Percentiles rank a stretch among this genome's conserved stretches.
Conservation (phyloP, 1,140 invertebrate genomes). For the Dendrolimus kikuchii region DNA sequence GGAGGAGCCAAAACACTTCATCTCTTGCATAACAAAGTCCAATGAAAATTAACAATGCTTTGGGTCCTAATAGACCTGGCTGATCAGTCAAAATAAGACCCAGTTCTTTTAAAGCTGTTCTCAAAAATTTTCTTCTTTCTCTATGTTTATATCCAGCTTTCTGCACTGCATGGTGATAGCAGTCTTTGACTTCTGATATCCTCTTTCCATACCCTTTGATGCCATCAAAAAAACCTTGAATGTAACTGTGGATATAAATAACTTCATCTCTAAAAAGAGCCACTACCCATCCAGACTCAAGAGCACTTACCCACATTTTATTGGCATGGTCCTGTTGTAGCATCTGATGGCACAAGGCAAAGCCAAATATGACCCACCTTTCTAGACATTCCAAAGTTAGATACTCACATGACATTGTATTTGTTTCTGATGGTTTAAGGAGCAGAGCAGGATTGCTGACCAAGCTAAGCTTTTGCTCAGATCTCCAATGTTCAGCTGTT, state of each 20-base stretch:
- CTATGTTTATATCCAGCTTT: conserved; percentile 92
- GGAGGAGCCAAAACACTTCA: conserved; percentile 96
- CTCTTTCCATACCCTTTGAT: conserved; percentile 96
- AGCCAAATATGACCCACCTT: conserved; percentile 97
- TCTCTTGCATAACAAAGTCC: conserved; percentile 95
- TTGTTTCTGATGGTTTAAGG: conserved; percentile 94
- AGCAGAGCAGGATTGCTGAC: conserved; percentile 93
- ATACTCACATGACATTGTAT: conserved; percentile 98
- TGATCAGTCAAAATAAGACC: conserved; percentile 97
- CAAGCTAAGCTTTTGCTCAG: conserved; percentile 94
- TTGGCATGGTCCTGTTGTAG: conserved; percentile 85
- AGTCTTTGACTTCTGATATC: conserved; percentile 95
- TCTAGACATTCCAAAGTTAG: conserved; percentile 96
- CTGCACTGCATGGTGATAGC: conserved; percentile 90
- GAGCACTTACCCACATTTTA: conserved; percentile 92
- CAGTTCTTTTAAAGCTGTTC: conserved; percentile 96
- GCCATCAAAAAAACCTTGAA: conserved; percentile 94
- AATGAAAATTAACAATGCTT: conserved; percentile 97
- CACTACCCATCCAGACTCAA: conserved; percentile 95
- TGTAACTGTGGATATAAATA: conserved; percentile 94
- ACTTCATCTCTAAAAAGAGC: conserved; percentile 98
- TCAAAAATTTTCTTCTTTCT: conserved; percentile 96
- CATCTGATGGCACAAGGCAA: conserved; percentile 91
- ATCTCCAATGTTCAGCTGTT: conserved; percentile 94
- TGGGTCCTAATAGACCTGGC: conserved; percentile 96